Base-by-base conservation (phyloP, 2,888 invertebrate genomes). In the Ophion costatus region DNA sequence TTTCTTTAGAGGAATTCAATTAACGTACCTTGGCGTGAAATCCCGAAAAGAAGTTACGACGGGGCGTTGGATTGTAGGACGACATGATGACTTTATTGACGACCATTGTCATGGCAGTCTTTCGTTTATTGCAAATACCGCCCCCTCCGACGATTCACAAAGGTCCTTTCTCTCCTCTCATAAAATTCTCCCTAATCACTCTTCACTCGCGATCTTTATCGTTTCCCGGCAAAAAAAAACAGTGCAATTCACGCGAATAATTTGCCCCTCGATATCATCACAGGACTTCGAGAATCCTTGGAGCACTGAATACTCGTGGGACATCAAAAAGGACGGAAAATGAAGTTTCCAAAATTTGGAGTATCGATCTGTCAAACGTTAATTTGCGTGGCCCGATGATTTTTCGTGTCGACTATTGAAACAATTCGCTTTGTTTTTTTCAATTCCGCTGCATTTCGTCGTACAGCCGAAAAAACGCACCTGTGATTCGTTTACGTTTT, bases 11-110 rank as follows among this genome's bases (percentile, higher is more conserved):
- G 14, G 22, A 33, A 11, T 14, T 67, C 45, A 69, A 38, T 24
- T 0, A 22, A 57, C 76, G 38, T 91, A 92, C 92, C 92, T 92
- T 91, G 24, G 91, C 87, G 69, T 91, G 92, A 85, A 92, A 89
- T 87, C 91, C 91, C 80, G 91, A 91, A 88, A 93, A 91, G 87
- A 92, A 91, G 75, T 92, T 91, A 70, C 92, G 91, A 87, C 93
- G 90, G 69, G 91, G 91, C 66, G 92, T 87, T 80, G 93, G 90
- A 83, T 86, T 84, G 87, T 93, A 92, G 87, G 92, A 90, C 86
- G 92, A 91, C 93, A 93, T 93, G 90, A 91, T 92, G 92, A 92
- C 91, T 87, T 93, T 93, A 88, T 91, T 93, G 87, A 92, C 92
- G 89, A 93, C 93, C 93, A 94, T 94, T 90, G 92, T 93, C 91